Conservation (phyloP, 2,113 vertebrate species). For the Gadus macrocephalus region DNA sequence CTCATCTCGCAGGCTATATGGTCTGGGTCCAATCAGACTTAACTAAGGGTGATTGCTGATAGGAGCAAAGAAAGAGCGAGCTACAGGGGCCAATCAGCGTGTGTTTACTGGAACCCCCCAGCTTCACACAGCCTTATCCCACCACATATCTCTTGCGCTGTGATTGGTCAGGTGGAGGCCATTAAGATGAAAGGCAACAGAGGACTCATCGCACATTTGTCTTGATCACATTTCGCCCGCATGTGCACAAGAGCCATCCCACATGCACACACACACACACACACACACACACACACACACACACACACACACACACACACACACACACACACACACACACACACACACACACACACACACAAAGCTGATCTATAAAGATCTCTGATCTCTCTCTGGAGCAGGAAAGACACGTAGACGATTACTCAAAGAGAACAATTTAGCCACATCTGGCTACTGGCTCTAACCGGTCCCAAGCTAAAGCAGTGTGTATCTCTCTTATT, state of each 20-base stretch:
- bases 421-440: conserved; percentile 30
- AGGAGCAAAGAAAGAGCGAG: conserved; percentile 43
- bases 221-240: conserved; percentile 37
- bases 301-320: conserved; percentile 14
- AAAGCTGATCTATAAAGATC: neutral
- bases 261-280: conserved; percentile 3
- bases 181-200: conserved; percentile 66
- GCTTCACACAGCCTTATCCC: conserved; percentile 49
- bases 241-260: conserved; percentile 5
- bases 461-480: neutral
- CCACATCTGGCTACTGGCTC: neutral
- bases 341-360: conserved; percentile 13
- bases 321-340: conserved; percentile 15
- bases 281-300: conserved; percentile 7
- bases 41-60: conserved; percentile 67
- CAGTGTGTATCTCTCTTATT: neutral
- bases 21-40: conserved; percentile 67
- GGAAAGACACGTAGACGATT: neutral
- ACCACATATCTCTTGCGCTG: conserved; percentile 43
- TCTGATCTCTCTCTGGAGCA: neutral
- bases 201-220: conserved; percentile 60
- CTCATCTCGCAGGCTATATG: conserved; percentile 52
- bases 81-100: conserved; percentile 32
- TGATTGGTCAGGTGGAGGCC: conserved; percentile 70
- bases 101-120: conserved; percentile 58